These are phyloP conservation scores for Trichogramma pretiosum DNA, from an alignment of 1,140 invertebrate genomes.

Conservation along the genomic window DNA sequence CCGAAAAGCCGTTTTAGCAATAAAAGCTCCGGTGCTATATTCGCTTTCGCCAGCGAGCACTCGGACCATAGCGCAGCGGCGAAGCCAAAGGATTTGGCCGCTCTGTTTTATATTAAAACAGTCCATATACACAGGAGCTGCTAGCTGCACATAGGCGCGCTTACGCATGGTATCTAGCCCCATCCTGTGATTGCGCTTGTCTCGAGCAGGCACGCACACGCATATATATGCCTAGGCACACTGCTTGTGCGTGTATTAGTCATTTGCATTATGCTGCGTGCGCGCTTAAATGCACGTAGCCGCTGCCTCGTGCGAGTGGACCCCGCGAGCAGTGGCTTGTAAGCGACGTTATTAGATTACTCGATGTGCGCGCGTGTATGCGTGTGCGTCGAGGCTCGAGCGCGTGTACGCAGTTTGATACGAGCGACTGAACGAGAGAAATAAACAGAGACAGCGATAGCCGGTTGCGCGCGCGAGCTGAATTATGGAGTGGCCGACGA, in stretches of 20 bases:
- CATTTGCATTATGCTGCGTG: slow-evolving; percentile 11
- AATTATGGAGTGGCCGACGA: no score
- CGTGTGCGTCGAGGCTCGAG: not conserved
- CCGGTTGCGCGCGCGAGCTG: no score
- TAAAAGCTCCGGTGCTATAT: no score
- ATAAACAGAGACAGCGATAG: no score
- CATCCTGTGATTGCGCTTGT: not conserved
- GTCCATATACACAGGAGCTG: not conserved
- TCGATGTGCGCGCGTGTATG: not conserved
- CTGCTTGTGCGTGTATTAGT: slow-evolving; percentile 1
- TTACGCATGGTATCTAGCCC: not conserved
- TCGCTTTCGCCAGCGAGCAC: no score
- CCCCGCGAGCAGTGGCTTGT: slow-evolving; percentile 4
- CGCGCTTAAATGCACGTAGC: not conserved
- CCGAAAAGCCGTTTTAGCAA: no score
- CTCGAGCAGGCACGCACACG: no score
- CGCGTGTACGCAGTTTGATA: no score
- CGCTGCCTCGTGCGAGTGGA: not conserved
- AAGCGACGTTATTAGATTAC: slow-evolving; percentile 18
- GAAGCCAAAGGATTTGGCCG: no score
- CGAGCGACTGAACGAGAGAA: not conserved
- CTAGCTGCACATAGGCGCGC: not conserved
- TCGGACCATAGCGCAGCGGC: no score
- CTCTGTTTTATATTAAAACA: no score
- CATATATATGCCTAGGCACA: no score